Evolutionary conservation across 2,797 vertebrate genomes (phyloP).

Genomic region (Tympanoctomys barrerae): DNA sequence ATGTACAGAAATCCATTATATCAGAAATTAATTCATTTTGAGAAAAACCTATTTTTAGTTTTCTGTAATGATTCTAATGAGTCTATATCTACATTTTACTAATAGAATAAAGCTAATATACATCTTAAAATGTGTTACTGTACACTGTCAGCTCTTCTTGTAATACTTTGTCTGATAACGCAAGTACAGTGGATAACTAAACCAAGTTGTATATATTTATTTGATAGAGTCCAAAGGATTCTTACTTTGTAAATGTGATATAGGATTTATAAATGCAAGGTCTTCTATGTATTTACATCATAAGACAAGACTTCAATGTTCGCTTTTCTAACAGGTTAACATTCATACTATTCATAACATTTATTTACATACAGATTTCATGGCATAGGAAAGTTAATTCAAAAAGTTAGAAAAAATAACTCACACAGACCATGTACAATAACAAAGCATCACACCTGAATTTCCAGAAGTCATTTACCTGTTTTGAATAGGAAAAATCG

Average conservation of each 20-base stretch:
- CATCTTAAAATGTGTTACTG: neutral
- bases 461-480: neutral
- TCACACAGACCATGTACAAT: neutral
- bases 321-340: neutral
- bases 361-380: neutral
- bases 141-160: neutral
- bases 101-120: neutral
- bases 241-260: neutral
- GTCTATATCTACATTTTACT: neutral
- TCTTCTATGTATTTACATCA: slow-evolving; percentile 13
- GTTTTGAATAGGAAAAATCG: neutral
- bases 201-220: neutral
- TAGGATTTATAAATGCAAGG: slow-evolving; percentile 1
- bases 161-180: neutral
- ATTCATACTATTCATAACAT: neutral
- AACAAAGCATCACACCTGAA: neutral
- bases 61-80: slow-evolving; percentile 26
- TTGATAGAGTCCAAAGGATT: neutral
- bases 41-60: slow-evolving; percentile 46
- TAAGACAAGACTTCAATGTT: neutral
- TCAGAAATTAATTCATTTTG: neutral
- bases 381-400: neutral
- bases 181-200: neutral
- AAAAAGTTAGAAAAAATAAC: neutral
- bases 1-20: neutral